These are phyloP conservation scores for Lepidonotus clava DNA, from an alignment of 2,888 invertebrate species.

Conservation along the genomic window DNA sequence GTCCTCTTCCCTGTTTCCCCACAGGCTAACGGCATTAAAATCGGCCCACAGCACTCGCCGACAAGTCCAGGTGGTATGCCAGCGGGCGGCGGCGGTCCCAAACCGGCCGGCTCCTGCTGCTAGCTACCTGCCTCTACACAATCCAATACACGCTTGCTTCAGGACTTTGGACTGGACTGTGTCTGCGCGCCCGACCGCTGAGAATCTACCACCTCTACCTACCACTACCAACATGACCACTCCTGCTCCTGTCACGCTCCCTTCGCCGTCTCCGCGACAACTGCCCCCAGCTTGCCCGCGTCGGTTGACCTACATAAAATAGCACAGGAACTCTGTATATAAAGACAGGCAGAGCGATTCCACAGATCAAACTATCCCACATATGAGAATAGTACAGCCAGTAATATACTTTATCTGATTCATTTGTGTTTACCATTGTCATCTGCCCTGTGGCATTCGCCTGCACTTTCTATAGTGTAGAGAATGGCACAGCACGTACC, in stretches of 20 bases:
- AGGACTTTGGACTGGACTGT: conserved; percentile 44
- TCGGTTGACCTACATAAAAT: too few relatives aligned
- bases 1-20: conserved; percentile 66
- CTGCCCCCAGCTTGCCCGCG: too few relatives aligned
- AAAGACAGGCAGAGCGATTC: too few relatives aligned
- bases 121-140: conserved; percentile 78
- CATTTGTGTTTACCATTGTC: too few relatives aligned
- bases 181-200: neutral
- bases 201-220: neutral
- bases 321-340: too few relatives aligned
- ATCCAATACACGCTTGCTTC: conserved; percentile 17
- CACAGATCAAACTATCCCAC: too few relatives aligned
- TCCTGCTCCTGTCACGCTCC: neutral
- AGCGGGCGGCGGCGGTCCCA: conserved; percentile 89
- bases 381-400: too few relatives aligned
- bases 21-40: conserved; percentile 99
- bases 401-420: too few relatives aligned
- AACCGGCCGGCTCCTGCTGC: conserved; percentile 92
- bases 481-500: too few relatives aligned
- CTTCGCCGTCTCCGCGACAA: neutral
- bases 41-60: conserved; percentile 98
- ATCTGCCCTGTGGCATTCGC: too few relatives aligned
- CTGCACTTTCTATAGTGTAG: too few relatives aligned
- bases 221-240: neutral
- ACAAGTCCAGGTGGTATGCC: conserved; percentile 88